Evolutionary conservation across 2,888 invertebrate species (phyloP).

Genomic region (Parnassius smintheus): DNA sequence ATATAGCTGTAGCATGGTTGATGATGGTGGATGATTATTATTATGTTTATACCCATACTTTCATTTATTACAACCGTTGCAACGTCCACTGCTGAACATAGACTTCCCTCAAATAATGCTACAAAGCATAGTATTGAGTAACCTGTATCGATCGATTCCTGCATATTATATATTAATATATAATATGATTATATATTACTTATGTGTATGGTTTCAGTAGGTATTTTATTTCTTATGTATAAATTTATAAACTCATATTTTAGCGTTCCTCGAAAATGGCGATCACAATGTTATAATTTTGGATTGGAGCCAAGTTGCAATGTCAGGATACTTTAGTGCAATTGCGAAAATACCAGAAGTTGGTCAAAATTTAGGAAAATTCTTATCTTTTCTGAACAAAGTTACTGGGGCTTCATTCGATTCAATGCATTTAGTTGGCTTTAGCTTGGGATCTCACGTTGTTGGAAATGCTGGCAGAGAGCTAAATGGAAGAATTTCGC

Average conservation of each 20-base stretch:
- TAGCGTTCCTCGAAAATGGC: conserved; percentile 50
- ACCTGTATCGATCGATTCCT: too few relatives aligned
- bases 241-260: conserved; percentile 14
- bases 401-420: conserved; percentile 48
- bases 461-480: conserved; percentile 65
- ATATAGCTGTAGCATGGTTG: too few relatives aligned
- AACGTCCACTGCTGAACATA: too few relatives aligned
- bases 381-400: conserved; percentile 53
- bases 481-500: conserved; percentile 53
- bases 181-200: too few relatives aligned
- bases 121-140: too few relatives aligned
- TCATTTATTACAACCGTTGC: too few relatives aligned
- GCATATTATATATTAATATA: too few relatives aligned
- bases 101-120: too few relatives aligned
- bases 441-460: conserved; percentile 73
- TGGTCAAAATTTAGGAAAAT: conserved; percentile 62
- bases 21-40: too few relatives aligned
- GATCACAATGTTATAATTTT: conserved; percentile 64
- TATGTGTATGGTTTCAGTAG: too few relatives aligned
- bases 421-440: conserved; percentile 70
- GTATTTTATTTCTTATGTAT: too few relatives aligned
- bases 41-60: too few relatives aligned
- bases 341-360: conserved; percentile 55
- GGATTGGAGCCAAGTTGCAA: conserved; percentile 62
- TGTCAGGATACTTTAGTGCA: conserved; percentile 52